phyloP scores from a whole-genome alignment of 92 coral and sea anemone species.

The Umimayanthus chanpuru region DNA sequence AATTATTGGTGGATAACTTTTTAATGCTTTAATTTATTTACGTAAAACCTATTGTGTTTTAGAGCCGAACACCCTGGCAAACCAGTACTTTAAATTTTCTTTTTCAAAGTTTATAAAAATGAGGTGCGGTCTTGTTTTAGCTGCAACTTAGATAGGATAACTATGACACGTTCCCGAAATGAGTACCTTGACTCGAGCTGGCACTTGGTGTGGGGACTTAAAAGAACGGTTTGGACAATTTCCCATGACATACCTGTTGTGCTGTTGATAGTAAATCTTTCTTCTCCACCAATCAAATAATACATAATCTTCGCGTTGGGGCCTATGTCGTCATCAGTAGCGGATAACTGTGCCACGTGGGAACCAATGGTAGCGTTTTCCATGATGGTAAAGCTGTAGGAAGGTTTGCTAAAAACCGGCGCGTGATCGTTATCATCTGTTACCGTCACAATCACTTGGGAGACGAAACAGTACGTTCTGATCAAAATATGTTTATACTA shows the following conservation, averaged over 20 bases:
- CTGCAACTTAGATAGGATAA: no score
- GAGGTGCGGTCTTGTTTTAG: no score
- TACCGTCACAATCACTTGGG: slow-evolving; percentile 42
- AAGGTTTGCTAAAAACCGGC: slow-evolving; percentile 42
- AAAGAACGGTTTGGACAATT: neutral
- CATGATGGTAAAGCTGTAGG: slow-evolving; percentile 38
- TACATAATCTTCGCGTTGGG: slow-evolving; percentile 56
- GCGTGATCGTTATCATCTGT: slow-evolving; percentile 53
- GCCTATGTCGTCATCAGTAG: slow-evolving; percentile 54
- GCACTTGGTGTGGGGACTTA: no score
- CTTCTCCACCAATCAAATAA: slow-evolving; percentile 50
- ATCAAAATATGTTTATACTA: no score
- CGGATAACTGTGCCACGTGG: slow-evolving; percentile 45
- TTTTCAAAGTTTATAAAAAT: no score
- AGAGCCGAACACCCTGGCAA: no score
- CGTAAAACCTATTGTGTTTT: no score
- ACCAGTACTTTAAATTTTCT: no score
- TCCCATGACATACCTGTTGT: slow-evolving; percentile 41
- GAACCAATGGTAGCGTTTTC: slow-evolving; percentile 49
- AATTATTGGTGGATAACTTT: no score
- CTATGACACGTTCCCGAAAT: no score
- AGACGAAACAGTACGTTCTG: neutral
- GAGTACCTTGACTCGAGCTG: no score
- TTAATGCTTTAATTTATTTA: no score
- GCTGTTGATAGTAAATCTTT: slow-evolving; percentile 45